Conservation (phyloP, 2,888 invertebrate species). For the Charanyca ferruginea region DNA sequence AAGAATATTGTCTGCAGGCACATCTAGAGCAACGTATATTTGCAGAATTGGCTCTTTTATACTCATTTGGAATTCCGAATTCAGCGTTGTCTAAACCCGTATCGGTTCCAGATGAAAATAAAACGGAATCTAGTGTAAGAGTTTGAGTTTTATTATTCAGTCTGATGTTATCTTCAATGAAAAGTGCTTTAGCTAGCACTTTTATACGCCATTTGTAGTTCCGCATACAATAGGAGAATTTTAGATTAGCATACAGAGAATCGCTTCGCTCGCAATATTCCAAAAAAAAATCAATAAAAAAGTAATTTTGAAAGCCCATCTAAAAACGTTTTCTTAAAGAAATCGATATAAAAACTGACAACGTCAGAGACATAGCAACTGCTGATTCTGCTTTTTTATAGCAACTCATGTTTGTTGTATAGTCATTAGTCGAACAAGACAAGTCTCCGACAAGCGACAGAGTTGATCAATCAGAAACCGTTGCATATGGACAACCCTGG, state of each 20-base stretch:
- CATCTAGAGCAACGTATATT: constrained; percentile 13
- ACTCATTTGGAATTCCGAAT: constrained; percentile 37
- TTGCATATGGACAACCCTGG: constrained; percentile 49
- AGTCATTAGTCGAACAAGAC: constrained; percentile 43
- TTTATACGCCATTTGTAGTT: constrained; percentile 21
- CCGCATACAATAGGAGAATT: constrained; percentile 24
- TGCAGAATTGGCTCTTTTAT: constrained; percentile 18
- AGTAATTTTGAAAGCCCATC: neutral
- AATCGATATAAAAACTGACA: constrained; percentile 8
- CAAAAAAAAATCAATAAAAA: constrained; percentile 7
- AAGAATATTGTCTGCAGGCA: neutral
- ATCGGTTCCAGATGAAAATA: constrained; percentile 47
- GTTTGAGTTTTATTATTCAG: constrained; percentile 41
- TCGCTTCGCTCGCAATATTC: neutral
- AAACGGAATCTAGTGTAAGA: constrained; percentile 45
- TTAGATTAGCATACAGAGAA: constrained; percentile 6
- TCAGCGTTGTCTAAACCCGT: constrained; percentile 29
- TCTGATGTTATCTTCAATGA: constrained; percentile 31
- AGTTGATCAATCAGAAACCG: constrained; percentile 47
- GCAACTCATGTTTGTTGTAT: constrained; percentile 17
- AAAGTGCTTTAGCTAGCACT: constrained; percentile 17
- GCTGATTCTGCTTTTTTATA: constrained; percentile 23
- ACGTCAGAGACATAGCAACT: neutral
- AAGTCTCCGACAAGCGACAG: constrained; percentile 30
- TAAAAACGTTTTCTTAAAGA: neutral